Evolutionary conservation across 1,140 invertebrate genomes (phyloP).

Genomic region (Hormaphis cornu): DNA sequence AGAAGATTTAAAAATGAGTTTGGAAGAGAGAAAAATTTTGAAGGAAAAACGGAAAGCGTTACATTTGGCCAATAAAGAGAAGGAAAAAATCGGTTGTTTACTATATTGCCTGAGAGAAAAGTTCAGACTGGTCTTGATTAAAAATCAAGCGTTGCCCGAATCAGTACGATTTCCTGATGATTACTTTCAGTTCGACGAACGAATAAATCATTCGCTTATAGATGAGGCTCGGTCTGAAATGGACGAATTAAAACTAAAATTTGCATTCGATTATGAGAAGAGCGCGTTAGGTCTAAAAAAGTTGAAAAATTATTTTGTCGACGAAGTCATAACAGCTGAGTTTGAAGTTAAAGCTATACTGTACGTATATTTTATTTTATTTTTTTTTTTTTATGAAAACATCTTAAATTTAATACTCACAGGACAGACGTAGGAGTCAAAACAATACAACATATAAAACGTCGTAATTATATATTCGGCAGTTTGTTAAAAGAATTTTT

Average conservation of each 20-base stretch:
- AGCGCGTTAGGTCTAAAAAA: constrained; percentile 60
- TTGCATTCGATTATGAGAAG: constrained; percentile 57
- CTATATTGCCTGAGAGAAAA: constrained; percentile 38
- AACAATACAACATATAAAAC: not conserved
- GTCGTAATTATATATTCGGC: not conserved
- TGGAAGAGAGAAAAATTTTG: constrained; percentile 57
- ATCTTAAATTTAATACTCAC: not conserved
- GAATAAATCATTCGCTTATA: constrained; percentile 46
- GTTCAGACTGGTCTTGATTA: constrained; percentile 36
- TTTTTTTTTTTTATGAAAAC: not conserved
- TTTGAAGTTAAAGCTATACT: not conserved
- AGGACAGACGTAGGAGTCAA: not conserved
- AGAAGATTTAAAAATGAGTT: constrained; percentile 41
- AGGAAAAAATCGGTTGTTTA: constrained; percentile 40
- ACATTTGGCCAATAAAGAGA: constrained; percentile 50
- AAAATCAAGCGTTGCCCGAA: constrained; percentile 51
- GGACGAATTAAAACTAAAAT: constrained; percentile 49
- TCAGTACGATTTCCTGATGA: constrained; percentile 49
- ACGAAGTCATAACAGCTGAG: constrained; percentile 43
- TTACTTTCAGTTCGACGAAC: constrained; percentile 53
- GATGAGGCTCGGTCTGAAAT: constrained; percentile 53
- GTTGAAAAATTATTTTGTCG: constrained; percentile 57
- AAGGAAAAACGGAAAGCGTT: constrained; percentile 50
- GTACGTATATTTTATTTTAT: not conserved
- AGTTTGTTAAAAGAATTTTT: not conserved